These are phyloP conservation scores for Bombus waltoni DNA, from an alignment of 1,140 invertebrate genomes.

Conservation along the genomic window DNA sequence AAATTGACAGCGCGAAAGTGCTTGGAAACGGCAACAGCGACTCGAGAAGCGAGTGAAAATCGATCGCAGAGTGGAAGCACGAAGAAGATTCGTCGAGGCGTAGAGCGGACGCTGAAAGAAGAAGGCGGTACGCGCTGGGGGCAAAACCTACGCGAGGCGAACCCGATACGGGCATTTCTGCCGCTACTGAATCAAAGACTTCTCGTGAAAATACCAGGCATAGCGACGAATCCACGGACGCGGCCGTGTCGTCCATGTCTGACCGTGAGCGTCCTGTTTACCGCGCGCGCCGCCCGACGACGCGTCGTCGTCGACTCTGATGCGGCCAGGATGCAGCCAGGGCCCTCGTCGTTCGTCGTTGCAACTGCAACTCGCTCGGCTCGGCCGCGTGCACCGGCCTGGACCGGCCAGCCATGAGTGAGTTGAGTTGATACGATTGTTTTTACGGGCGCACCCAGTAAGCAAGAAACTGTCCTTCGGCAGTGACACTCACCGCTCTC, in stretches of 20 bases:
- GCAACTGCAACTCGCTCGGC: constrained; percentile 26
- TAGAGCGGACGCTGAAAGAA: not conserved
- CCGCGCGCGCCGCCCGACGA: constrained; percentile 7
- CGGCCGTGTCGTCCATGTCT: constrained; percentile 59
- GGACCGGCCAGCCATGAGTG: constrained; percentile 75
- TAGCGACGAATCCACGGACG: constrained; percentile 77
- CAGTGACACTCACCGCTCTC: constrained; percentile 77
- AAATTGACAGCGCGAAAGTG: not conserved
- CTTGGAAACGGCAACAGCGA: not conserved
- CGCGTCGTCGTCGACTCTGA: no score
- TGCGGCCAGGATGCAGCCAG: constrained; percentile 1
- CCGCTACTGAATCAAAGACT: constrained; percentile 77
- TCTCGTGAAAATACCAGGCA: constrained; percentile 80
- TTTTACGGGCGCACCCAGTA: constrained; percentile 80
- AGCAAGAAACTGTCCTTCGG: constrained; percentile 81
- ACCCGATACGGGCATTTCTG: constrained; percentile 79
- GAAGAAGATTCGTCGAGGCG: not conserved
- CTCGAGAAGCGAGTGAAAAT: not conserved
- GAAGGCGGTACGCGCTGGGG: constrained; percentile 19
- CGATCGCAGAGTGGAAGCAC: not conserved
- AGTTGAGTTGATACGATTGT: constrained; percentile 79
- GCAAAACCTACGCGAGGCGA: constrained; percentile 72
- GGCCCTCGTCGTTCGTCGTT: constrained; percentile 4
- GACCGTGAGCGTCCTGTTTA: constrained; percentile 51
- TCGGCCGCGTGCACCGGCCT: constrained; percentile 38